Evolutionary conservation across 2,797 vertebrate genomes (phyloP).

Genomic region (Crypturellus tataupa): DNA sequence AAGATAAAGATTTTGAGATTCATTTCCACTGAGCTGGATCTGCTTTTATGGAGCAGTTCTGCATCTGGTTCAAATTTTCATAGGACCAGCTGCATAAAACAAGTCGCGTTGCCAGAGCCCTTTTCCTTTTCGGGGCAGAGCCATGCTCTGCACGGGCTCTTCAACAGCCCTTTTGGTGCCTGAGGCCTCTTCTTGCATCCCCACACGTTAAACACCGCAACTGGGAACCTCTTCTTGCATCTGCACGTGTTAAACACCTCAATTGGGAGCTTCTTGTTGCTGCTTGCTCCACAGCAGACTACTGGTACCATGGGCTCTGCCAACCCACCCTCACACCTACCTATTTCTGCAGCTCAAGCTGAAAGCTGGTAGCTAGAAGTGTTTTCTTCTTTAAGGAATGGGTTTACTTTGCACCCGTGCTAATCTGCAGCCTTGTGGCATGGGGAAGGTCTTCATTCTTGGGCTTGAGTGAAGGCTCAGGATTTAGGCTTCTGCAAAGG

Average conservation of each 20-base stretch:
- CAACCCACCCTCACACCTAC: neutral
- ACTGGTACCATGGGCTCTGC: neutral
- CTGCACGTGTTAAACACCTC: neutral
- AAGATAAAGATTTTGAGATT: neutral
- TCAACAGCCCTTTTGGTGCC: neutral
- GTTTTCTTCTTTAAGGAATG: constrained; percentile 13
- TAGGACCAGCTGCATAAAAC: neutral
- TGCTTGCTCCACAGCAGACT: neutral
- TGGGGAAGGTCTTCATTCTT: neutral
- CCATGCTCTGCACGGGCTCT: neutral
- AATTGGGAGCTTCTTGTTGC: neutral
- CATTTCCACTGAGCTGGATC: neutral
- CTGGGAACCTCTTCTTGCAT: neutral
- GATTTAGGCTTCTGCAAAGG: neutral
- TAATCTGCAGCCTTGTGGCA: neutral
- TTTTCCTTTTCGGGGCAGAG: neutral
- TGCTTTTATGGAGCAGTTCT: neutral
- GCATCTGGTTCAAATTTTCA: neutral
- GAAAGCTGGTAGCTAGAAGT: constrained; percentile 35
- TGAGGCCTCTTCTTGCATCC: neutral
- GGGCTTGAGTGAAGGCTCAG: neutral
- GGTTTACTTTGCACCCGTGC: constrained; percentile 13
- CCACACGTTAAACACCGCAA: neutral
- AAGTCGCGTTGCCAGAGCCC: neutral
- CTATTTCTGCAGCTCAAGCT: constrained; percentile 19